Conservation (phyloP, 2,113 vertebrate species). For the Craseonycteris thonglongyai region DNA sequence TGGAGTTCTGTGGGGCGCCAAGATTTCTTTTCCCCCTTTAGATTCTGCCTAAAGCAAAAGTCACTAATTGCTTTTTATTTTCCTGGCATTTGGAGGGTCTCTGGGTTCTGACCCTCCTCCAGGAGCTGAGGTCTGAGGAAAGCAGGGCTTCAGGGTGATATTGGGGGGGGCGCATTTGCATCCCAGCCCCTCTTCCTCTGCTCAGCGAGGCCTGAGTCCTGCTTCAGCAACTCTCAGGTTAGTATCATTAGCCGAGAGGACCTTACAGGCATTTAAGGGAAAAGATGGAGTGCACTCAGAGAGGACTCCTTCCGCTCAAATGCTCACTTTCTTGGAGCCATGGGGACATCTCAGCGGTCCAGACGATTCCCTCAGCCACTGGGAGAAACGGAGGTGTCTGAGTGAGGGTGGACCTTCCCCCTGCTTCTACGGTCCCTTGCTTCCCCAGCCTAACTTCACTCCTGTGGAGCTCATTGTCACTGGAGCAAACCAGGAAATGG, state of each 20-base stretch:
- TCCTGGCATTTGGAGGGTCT: not conserved
- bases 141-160: not conserved
- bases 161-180: rapidly evolving
- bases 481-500: not conserved
- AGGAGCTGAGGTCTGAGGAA: not conserved
- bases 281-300: not conserved
- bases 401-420: too few species aligned
- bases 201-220: not conserved
- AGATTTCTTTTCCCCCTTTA: slow-evolving; percentile 21
- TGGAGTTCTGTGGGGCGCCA: not conserved
- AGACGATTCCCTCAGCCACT: too few species aligned
- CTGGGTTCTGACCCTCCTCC: not conserved
- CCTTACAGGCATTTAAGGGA: rapidly evolving
- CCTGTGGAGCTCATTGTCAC: not conserved
- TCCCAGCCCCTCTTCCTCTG: not conserved
- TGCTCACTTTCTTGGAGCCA: too few species aligned
- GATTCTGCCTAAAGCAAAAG: not conserved
- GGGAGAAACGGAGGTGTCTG: too few species aligned
- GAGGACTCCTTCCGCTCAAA: too few species aligned
- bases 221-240: not conserved
- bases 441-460: not conserved
- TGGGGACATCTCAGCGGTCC: too few species aligned
- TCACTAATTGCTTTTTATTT: slow-evolving; percentile 15
- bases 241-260: not conserved
- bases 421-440: not conserved